phyloP scores from a whole-genome alignment of 1,140 invertebrate species.

The Centruroides vittatus region DNA sequence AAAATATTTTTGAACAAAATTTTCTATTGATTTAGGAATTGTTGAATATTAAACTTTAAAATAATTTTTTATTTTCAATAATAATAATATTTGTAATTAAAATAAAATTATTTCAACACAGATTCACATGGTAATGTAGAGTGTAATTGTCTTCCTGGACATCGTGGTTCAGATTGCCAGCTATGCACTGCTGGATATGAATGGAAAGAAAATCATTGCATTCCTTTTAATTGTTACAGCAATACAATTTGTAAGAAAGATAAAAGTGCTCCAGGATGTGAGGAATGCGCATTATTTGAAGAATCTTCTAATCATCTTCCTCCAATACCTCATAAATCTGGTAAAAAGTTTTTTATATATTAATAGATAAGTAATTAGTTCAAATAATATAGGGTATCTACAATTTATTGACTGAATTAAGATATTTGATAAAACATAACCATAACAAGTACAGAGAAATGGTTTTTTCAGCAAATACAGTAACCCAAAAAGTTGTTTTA shows the following conservation, averaged over 20 bases:
- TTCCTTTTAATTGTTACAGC: conserved; percentile 14
- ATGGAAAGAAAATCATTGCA: conserved; percentile 14
- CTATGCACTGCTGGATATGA: conserved; percentile 16
- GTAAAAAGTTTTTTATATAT: too few relatives aligned
- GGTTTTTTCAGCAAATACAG: too few relatives aligned
- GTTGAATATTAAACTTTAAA: too few relatives aligned
- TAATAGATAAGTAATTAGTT: too few relatives aligned
- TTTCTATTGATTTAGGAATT: too few relatives aligned
- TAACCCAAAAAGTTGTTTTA: too few relatives aligned
- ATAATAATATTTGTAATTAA: neutral
- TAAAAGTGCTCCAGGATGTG: conserved; percentile 12
- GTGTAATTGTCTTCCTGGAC: conserved; percentile 16
- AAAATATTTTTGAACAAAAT: too few relatives aligned
- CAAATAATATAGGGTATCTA: too few relatives aligned
- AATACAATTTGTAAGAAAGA: conserved; percentile 9
- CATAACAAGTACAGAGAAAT: too few relatives aligned
- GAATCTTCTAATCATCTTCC: neutral
- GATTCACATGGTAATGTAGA: conserved; percentile 7
- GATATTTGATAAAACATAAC: too few relatives aligned
- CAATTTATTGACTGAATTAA: too few relatives aligned
- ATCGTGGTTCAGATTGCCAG: conserved; percentile 12
- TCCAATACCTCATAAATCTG: conserved; percentile 2
- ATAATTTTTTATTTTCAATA: neutral
- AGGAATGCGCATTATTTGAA: conserved; percentile 13
- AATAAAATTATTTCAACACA: neutral